Evolutionary conservation across 2,797 vertebrate genomes (phyloP), one percentile per base, ranked within the genome.

Genomic region (Enteromius argenteus): DNA sequence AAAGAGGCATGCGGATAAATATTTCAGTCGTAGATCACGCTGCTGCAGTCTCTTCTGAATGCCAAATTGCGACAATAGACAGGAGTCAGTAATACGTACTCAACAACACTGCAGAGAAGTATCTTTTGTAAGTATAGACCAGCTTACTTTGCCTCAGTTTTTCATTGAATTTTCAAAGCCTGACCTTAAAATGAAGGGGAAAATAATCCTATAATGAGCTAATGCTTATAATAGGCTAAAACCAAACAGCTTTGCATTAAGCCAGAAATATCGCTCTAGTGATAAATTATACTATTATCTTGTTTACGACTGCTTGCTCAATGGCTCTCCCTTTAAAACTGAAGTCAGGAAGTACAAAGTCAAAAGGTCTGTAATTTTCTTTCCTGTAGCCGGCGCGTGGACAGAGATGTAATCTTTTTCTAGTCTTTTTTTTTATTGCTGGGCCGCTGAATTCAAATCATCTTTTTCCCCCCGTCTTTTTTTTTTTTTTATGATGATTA

Each of bases 341-440:
- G 39, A 80, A 80, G 35, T 83, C 35, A 39, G 44, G 58, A 76
- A 37, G n/a, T 4, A 30, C 64, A 69, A 68, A 80, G 64, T 80
- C 64, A 68, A 80, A 80, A 71, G 66, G 53, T 58, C 62, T 71
- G 51, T 69, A 35, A 69, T 84, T 71, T 78, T 68, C 64, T 69
- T 60, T n/a, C 39, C 37, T 39, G n/a, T 60, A 44, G 64, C 82
- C 78, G 15, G 32, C 23, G 21, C 39, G n/a, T 35, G 39, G 69
- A 60, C n/a, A 67, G 60, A 83, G 62, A 71, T 62, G 53, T 32
- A 62, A 86, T 76, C 62, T 64, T 42, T 53, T 30, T 11, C 60
- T 58, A 39, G 82, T 69, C 72, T 72, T 86, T 84, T 86, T 84
- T 84, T 46, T 46, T 72, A 84, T 66, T 74, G 74, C 42, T 6